Percentiles rank a stretch among this genome's conserved stretches.
Evolutionary conservation across 2,888 invertebrate species (phyloP).

Genomic region (Ochropleura leucogaster): DNA sequence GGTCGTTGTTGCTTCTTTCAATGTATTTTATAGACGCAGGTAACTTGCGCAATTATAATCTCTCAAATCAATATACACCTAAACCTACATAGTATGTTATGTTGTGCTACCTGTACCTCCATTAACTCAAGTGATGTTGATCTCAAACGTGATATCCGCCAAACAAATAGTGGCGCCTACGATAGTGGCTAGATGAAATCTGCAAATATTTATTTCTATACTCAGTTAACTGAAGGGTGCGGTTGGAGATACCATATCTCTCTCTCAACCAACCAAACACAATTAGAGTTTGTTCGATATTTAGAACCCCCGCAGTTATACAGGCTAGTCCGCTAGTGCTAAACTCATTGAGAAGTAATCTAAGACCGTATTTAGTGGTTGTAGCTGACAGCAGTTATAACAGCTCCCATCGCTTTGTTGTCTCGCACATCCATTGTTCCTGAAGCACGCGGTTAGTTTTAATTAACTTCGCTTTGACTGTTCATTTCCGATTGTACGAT

Average conservation of each 20-base stretch:
- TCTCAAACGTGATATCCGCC: slow-evolving; percentile 8
- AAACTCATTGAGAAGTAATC: slow-evolving; percentile 76
- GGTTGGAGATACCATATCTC: slow-evolving; percentile 10
- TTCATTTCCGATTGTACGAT: slow-evolving; percentile 78
- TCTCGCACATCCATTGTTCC: slow-evolving; percentile 79
- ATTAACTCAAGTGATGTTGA: slow-evolving; percentile 26
- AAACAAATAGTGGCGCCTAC: slow-evolving; percentile 14
- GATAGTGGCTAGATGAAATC: slow-evolving; percentile 9
- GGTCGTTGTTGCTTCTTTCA: slow-evolving; percentile 11
- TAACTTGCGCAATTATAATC: neutral
- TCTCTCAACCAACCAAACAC: slow-evolving; percentile 3
- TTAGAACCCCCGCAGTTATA: slow-evolving; percentile 20
- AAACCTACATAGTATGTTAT: neutral
- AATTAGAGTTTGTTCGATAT: slow-evolving; percentile 42
- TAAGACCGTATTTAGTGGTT: slow-evolving; percentile 77
- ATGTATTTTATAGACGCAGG: neutral
- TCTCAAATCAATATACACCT: neutral
- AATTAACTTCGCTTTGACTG: slow-evolving; percentile 84
- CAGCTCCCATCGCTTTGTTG: slow-evolving; percentile 80
- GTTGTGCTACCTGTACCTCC: neutral
- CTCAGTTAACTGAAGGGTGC: slow-evolving; percentile 8
- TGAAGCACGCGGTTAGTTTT: slow-evolving; percentile 82
- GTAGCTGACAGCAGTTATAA: slow-evolving; percentile 82
- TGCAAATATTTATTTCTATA: slow-evolving; percentile 23
- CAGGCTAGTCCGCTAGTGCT: slow-evolving; percentile 52